These are phyloP conservation scores for Itoplectis maculator DNA, from an alignment of 2,888 invertebrate species.

Conservation along the genomic window DNA sequence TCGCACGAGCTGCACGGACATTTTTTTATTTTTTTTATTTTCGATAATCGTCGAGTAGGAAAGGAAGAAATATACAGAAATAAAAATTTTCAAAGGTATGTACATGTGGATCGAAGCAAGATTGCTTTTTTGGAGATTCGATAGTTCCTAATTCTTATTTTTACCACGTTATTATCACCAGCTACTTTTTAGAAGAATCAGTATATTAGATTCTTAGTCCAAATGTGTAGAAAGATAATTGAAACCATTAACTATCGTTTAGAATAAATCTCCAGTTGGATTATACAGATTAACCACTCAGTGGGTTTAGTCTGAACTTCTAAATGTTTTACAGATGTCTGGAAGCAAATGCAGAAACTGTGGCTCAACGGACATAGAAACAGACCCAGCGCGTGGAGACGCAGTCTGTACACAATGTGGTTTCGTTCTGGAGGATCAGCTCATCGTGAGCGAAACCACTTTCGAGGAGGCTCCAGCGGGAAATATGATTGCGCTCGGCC, in stretches of 20 bases:
- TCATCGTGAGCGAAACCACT: constrained; percentile 98
- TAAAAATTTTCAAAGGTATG: background rate
- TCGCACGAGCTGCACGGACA: too few relatives aligned
- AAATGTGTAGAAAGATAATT: background rate
- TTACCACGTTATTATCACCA: background rate
- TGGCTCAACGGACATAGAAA: constrained; percentile 96
- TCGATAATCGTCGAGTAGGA: background rate
- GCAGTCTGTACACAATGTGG: constrained; percentile 98
- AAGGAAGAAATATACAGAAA: background rate
- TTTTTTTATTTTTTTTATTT: background rate
- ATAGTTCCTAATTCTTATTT: background rate
- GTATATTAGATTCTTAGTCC: background rate
- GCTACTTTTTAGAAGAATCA: too few relatives aligned
- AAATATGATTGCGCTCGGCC: constrained; percentile 94
- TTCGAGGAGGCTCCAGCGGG: constrained; percentile 97
- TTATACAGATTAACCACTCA: background rate
- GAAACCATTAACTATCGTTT: background rate
- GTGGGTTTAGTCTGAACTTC: too few relatives aligned
- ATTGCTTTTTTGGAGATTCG: background rate
- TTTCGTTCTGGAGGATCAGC: constrained; percentile 97
- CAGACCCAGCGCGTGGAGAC: constrained; percentile 97
- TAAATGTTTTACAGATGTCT: constrained; percentile 81
- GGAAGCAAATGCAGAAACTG: constrained; percentile 95
- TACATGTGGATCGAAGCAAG: background rate
- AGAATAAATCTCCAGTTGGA: background rate